Evolutionary conservation across 1,140 invertebrate species (phyloP), one percentile per base, ranked within the genome.

Genomic region (Drosophila saltans): DNA sequence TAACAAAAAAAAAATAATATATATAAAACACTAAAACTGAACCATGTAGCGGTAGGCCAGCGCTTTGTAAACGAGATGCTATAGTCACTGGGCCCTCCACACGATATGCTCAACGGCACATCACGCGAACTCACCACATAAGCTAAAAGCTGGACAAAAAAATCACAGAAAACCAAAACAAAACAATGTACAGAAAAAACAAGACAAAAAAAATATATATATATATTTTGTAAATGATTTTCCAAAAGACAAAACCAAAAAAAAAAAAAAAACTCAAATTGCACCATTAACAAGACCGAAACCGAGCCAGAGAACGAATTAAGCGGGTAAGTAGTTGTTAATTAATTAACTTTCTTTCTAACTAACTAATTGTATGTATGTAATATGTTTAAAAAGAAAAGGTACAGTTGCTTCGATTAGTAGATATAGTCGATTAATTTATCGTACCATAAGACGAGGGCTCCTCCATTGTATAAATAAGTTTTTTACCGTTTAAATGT

Each of bases 11-110:
- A 55, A 60, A 36, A 70, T 60, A 61, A 1, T 6, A 36, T 36
- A 36, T 36, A 7, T 36, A 36, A 78, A 36, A 78, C 39, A 75
- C 69, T 72, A 60, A 43, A 33, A 52, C 36, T 68, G 66, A 57
- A 83, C 64, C 84, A 90, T 80, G 85, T 89, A 89, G 79, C 80
- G 92, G 91, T 86, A 91, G 91, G 72, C 91, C 91, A 79, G 90
- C 90, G 75, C 91, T 92, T 91, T 92, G 91, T 92, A 92, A 91
- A 91, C 81, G 91, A 86, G 91, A 92, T 81, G 91, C 91, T 80
- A 83, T 86, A 74, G 91, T 92, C 77, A 79, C 91, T n/a, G 90
- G 91, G 76, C 91, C 91, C 75, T 83, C 88, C 78, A 90, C 81
- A 73, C 73, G 89, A 84, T 91, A 91, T 72, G 88, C 89, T 70